A percentile compares a stretch with the other conserved stretches of the same genome.
These are phyloP conservation scores for Procambarus clarkii DNA, from an alignment of 1,140 invertebrate genomes.

Conservation along the genomic window DNA sequence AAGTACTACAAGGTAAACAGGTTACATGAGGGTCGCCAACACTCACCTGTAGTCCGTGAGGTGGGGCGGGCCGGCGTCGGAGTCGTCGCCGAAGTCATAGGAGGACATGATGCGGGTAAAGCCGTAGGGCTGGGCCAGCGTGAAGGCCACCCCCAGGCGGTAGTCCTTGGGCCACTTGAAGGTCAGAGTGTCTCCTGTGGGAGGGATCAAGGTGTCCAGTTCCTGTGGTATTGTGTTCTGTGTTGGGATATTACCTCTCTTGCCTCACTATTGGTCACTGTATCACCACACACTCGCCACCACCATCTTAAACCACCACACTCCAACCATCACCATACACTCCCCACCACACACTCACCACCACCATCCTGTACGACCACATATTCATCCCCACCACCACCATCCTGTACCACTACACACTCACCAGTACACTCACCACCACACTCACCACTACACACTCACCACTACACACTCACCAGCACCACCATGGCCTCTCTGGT, in stretches of 20 bases:
- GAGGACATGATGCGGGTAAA: conserved; percentile 87
- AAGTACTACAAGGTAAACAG: too few species aligned
- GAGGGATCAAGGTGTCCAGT: too few species aligned
- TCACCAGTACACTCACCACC: too few species aligned
- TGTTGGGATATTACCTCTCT: too few species aligned
- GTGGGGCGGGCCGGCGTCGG: conserved; percentile 71
- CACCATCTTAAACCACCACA: too few species aligned
- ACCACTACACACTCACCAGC: conserved; percentile 74
- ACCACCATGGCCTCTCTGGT: conserved; percentile 74
- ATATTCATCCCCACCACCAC: conserved; percentile 31
- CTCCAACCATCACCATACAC: too few species aligned
- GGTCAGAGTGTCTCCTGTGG: conserved; percentile 74
- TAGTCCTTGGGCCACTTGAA: conserved; percentile 75
- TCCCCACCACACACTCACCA: too few species aligned
- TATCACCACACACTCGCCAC: background rate
- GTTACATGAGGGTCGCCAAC: too few species aligned
- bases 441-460: conserved; percentile 43
- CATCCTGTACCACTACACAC: conserved; percentile 58
- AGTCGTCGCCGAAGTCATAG: conserved; percentile 76
- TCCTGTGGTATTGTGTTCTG: too few species aligned
- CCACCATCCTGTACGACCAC: background rate
- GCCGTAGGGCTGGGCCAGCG: conserved; percentile 87
- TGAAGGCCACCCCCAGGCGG: conserved; percentile 85
- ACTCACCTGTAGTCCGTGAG: conserved; percentile 81
- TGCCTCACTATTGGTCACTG: too few species aligned